These are phyloP conservation scores for Petrophora chlorosata DNA, from an alignment of 2,888 invertebrate species.

Conservation along the genomic window DNA sequence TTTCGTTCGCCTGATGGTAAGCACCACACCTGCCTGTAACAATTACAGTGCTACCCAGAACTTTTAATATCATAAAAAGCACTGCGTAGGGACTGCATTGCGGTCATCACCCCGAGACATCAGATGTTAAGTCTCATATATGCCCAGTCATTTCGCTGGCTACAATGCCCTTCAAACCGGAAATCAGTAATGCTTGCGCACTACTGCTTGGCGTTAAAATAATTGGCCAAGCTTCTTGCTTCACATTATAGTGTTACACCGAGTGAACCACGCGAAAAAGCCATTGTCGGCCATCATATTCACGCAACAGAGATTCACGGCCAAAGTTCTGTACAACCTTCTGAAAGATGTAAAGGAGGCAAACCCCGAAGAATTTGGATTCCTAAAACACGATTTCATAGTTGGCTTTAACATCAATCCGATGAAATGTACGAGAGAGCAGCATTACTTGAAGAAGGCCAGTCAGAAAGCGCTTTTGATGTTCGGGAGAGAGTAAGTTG, in stretches of 20 bases:
- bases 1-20: too few species aligned
- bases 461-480: constrained; percentile 79
- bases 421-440: constrained; percentile 81
- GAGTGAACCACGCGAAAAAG: constrained; percentile 59
- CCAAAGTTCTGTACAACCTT: constrained; percentile 89
- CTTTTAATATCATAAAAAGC: too few species aligned
- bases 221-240: too few species aligned
- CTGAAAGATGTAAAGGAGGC: constrained; percentile 77
- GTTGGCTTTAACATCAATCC: constrained; percentile 87
- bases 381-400: constrained; percentile 88
- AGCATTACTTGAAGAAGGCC: constrained; percentile 77
- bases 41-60: too few species aligned
- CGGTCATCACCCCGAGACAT: too few species aligned
- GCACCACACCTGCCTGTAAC: too few species aligned
- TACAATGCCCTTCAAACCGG: too few species aligned
- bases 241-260: constrained; percentile 48
- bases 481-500: constrained; percentile 70
- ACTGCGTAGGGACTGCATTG: too few species aligned
- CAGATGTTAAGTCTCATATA: too few species aligned
- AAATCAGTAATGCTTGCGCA: too few species aligned
- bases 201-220: too few species aligned
- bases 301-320: constrained; percentile 88
- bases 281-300: constrained; percentile 88
- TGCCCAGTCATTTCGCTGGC: too few species aligned
- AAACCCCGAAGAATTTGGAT: constrained; percentile 75